Conservation (phyloP, 2,888 invertebrate species). For the Rugalucina vietnamica region DNA sequence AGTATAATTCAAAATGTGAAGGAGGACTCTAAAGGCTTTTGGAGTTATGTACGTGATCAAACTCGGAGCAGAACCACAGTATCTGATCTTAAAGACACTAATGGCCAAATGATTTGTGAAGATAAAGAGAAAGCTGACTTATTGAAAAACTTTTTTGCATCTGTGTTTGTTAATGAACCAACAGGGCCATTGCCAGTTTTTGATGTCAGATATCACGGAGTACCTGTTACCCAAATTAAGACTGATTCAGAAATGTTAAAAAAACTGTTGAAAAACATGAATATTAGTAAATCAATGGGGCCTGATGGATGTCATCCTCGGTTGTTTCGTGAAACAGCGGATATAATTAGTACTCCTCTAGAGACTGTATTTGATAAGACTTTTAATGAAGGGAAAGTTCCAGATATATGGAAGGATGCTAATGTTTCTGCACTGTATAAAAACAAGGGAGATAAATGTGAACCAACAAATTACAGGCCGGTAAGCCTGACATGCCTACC, state of each 20-base stretch:
- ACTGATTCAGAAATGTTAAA: neutral
- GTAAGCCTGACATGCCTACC: neutral
- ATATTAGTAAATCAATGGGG: constrained; percentile 19
- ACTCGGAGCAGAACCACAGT: neutral
- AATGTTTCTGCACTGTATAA: constrained; percentile 11
- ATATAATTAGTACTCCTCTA: neutral
- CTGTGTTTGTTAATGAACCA: constrained; percentile 18
- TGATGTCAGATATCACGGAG: constrained; percentile 14
- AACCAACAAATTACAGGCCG: constrained; percentile 1
- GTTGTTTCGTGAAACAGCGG: constrained; percentile 6
- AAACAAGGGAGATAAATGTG: constrained; percentile 7
- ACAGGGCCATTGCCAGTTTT: constrained; percentile 20
- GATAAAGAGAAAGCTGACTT: constrained; percentile 17
- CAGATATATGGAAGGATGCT: constrained; percentile 15
- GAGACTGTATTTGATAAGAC: neutral
- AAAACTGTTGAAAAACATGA: constrained; percentile 5
- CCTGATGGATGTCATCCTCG: constrained; percentile 21
- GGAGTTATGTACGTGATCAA: constrained; percentile 11
- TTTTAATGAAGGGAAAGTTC: neutral
- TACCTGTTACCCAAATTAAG: neutral
- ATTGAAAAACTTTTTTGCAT: constrained; percentile 3
- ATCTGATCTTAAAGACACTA: constrained; percentile 2
- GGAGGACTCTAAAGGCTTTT: neutral
- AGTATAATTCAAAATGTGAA: neutral
- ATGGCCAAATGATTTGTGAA: neutral